Conservation (phyloP, 2,888 invertebrate genomes). For the Mythimna lalbum region DNA sequence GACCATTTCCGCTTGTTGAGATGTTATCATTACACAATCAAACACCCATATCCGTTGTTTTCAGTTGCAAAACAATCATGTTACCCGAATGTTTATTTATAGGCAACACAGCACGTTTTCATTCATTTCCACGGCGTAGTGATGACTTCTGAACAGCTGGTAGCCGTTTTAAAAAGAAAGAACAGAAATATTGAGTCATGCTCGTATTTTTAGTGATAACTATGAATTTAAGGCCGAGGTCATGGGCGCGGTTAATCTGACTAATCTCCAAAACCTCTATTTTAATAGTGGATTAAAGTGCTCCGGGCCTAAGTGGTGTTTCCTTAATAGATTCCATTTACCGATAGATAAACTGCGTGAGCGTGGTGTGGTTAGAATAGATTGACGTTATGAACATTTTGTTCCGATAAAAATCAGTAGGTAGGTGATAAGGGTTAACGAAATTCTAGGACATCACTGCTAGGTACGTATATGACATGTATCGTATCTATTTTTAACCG, state of each 20-base stretch:
- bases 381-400: constrained; percentile 31
- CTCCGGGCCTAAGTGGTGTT: constrained; percentile 46
- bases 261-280: constrained; percentile 56
- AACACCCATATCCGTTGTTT: constrained; percentile 71
- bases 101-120: constrained; percentile 55
- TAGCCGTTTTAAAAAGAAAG: constrained; percentile 48
- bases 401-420: constrained; percentile 32
- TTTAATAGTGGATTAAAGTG: constrained; percentile 59
- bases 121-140: constrained; percentile 56
- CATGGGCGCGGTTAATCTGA: constrained; percentile 72
- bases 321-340: constrained; percentile 62
- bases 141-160: constrained; percentile 60
- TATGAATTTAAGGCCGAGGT: constrained; percentile 77
- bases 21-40: constrained; percentile 72
- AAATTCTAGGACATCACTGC: constrained; percentile 10
- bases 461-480: neutral
- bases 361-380: constrained; percentile 16
- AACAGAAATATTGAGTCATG: constrained; percentile 53
- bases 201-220: constrained; percentile 74
- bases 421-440: constrained; percentile 22
- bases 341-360: constrained; percentile 50
- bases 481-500: no score
- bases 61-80: constrained; percentile 58
- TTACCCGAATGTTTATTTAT: constrained; percentile 58
- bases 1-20: constrained; percentile 71